Evolutionary conservation across 92 coral and sea anemone species (phyloP), one percentile per base, ranked within the genome.

Genomic region (Palythoa caribaeorum): DNA sequence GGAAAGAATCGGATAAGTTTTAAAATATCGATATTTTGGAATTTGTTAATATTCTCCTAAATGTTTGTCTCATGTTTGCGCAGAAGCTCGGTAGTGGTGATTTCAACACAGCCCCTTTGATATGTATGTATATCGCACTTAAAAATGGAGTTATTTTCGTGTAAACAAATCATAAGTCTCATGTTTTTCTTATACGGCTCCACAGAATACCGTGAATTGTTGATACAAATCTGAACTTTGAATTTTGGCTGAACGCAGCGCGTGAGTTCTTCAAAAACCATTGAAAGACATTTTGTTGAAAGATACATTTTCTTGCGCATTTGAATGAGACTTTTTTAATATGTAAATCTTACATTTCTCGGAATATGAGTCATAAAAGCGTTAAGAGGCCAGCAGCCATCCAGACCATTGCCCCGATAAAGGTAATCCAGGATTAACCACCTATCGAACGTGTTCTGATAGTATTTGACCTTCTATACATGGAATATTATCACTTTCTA

Each of bases 221-320:
- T 65, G 86, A 81, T 66, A 81, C 28, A 81, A 28, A 81, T 81
- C 86, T 81, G 60, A 44, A 11, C 48, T 81, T 81, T 40, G 86
- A 80, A 63, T 57, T 10, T 44, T 47, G 55, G 38, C 38, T 20
- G 73, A 80, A 44, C 63, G 9, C 86, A 47, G 86, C 59, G 75
- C 15, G 59, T 40, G 12, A 80, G 20, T 65, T 80, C 85, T 70
- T 39, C 51, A 70, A 70, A 68, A 35, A 70, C 12, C 75, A 50
- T 65, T 44, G 19, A 77, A 72, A 74, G 85, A 38, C 47, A 85
- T 76, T 80, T 83, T 86, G 72, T 54, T 73, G 52, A 21, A 62
- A 80, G 86, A 87, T 81, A 66, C 85, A 91, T 83, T 87, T 84
- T 80, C 55, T 50, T 38, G 37, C 51, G n/a, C 68, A 36, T n/a